phyloP scores from a whole-genome alignment of 2,797 vertebrate genomes.

The Bovichtus variegatus region DNA sequence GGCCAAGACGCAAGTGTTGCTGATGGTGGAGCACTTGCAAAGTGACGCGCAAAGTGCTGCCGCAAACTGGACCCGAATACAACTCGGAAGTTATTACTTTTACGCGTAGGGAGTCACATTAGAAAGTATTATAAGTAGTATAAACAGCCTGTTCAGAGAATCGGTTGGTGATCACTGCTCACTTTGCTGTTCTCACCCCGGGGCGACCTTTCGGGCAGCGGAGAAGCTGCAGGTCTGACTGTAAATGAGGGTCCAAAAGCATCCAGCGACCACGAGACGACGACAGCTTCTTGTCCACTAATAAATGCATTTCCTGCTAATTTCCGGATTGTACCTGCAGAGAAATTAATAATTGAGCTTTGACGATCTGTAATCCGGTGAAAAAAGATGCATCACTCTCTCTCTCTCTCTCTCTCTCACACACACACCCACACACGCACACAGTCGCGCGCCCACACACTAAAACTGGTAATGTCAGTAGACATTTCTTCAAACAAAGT shows the following conservation, averaged over 20 bases:
- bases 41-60: not conserved
- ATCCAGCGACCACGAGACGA: slow-evolving; percentile 23
- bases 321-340: slow-evolving; percentile 19
- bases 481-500: slow-evolving; percentile 57
- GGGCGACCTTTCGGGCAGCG: not conserved
- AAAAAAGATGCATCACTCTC: not conserved
- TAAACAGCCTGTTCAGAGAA: not conserved
- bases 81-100: slow-evolving; percentile 19
- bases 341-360: slow-evolving; percentile 15
- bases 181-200: slow-evolving; percentile 2
- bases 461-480: slow-evolving; percentile 37
- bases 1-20: slow-evolving; percentile 9
- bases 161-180: slow-evolving; percentile 14
- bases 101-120: not conserved
- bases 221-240: slow-evolving; percentile 11
- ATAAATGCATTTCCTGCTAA: slow-evolving; percentile 31
- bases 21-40: slow-evolving; percentile 11
- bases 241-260: slow-evolving; percentile 6
- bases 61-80: not conserved
- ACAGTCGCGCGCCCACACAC: slow-evolving; percentile 9
- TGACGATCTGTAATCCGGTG: slow-evolving; percentile 4
- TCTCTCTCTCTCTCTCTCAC: not conserved
- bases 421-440: not conserved
- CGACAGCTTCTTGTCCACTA: not conserved
- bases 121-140: not conserved